A percentile compares a stretch with the other conserved stretches of the same genome.
Conservation (phyloP, 2,113 vertebrate species). For the Laterallus jamaicensis region DNA sequence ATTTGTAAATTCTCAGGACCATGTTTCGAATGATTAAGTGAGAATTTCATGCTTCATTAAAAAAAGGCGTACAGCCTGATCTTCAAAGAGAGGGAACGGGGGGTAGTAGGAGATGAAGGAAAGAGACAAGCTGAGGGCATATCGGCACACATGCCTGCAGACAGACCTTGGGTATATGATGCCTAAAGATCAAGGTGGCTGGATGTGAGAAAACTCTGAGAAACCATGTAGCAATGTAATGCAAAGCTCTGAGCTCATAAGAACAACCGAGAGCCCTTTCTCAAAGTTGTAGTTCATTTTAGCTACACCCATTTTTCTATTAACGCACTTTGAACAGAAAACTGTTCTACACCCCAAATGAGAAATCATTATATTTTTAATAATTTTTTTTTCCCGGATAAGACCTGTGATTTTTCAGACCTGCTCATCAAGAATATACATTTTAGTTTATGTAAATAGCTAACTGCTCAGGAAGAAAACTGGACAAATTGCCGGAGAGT, state of each 20-base stretch:
- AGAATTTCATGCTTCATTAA: background rate
- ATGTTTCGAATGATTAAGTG: background rate
- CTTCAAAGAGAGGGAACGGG: constrained; percentile 2
- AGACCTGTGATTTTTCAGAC: background rate
- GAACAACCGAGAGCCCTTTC: background rate
- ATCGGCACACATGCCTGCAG: background rate
- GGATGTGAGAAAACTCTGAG: background rate
- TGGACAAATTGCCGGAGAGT: background rate
- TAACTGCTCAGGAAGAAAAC: background rate
- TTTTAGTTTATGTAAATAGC: background rate
- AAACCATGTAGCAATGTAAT: background rate
- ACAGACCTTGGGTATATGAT: background rate
- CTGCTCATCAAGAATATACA: background rate
- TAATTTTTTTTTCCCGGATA: background rate
- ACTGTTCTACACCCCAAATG: background rate
- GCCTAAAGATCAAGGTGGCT: background rate
- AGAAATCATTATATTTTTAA: background rate
- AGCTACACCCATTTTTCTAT: background rate
- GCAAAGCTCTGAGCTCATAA: background rate
- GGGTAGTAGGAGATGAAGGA: background rate
- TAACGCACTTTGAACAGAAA: background rate
- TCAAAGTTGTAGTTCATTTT: background rate
- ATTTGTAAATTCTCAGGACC: background rate
- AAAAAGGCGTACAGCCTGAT: background rate
- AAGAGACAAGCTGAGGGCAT: background rate